A percentile compares a stretch with the other conserved stretches of the same genome.
Evolutionary conservation across 2,888 invertebrate species (phyloP).

Genomic region (Ophioninae sp.): DNA sequence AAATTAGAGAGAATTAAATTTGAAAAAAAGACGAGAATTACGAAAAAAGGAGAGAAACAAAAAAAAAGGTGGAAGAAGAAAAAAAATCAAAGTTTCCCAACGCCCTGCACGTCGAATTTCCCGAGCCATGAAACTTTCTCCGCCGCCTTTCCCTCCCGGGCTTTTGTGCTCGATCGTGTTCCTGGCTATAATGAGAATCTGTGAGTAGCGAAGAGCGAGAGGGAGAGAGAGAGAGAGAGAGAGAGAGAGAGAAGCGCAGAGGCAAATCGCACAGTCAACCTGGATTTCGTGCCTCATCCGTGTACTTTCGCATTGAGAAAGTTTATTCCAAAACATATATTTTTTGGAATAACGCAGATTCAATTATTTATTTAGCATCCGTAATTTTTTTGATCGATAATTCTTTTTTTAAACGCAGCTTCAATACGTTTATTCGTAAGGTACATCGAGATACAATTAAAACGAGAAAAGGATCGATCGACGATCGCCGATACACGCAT

Average conservation of each 20-base stretch:
- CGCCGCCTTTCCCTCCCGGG: constrained; percentile 65
- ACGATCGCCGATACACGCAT: no score
- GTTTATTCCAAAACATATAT: not conserved
- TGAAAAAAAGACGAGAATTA: constrained; percentile 70
- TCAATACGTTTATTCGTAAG: no score
- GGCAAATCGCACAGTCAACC: constrained; percentile 20
- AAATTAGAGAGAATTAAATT: constrained; percentile 80
- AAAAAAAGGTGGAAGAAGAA: not conserved
- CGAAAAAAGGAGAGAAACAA: constrained; percentile 1
- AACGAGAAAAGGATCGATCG: no score
- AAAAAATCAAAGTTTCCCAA: constrained; percentile 30
- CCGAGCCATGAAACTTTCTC: constrained; percentile 64
- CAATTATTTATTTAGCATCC: not conserved
- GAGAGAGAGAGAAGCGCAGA: no score
- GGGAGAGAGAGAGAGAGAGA: no score
- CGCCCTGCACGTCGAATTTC: constrained; percentile 64
- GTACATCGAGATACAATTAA: no score
- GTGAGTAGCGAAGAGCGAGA: constrained; percentile 60
- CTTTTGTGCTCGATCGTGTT: constrained; percentile 76
- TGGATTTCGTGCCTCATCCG: not conserved
- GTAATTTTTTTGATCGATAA: no score
- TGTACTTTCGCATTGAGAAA: not conserved
- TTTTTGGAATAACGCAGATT: not conserved
- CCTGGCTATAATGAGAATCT: constrained; percentile 75
- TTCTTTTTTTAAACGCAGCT: no score